Evolutionary conservation across 1,140 invertebrate genomes (phyloP).

Genomic region (Pissodes strobi): DNA sequence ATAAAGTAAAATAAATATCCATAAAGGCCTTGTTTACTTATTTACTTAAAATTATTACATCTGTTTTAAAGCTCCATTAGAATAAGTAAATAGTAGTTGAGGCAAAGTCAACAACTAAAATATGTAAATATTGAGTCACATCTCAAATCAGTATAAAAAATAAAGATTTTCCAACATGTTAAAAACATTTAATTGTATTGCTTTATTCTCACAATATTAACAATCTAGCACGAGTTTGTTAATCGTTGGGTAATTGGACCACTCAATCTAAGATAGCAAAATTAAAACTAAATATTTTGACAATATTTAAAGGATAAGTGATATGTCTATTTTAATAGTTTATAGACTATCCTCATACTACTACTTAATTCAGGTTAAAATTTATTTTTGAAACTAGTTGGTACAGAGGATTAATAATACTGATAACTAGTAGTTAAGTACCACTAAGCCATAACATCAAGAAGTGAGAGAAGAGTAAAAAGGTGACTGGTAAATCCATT

Average conservation of each 20-base stretch:
- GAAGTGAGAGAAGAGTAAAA: slow-evolving; percentile 53
- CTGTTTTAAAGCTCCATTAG: background rate
- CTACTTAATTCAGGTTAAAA: slow-evolving; percentile 19
- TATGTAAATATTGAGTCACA: no score
- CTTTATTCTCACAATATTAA: slow-evolving; percentile 6
- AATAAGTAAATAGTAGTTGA: slow-evolving; percentile 23
- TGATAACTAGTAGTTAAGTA: slow-evolving; percentile 26
- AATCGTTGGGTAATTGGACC: slow-evolving; percentile 6
- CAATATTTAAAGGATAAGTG: no score
- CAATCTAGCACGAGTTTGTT: slow-evolving; percentile 4
- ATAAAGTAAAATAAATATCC: background rate
- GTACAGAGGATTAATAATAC: slow-evolving; percentile 29
- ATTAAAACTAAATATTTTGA: no score
- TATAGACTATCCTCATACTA: slow-evolving; percentile 27
- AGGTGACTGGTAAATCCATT: slow-evolving; percentile 44
- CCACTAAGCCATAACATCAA: slow-evolving; percentile 49
- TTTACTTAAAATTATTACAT: slow-evolving; percentile 10
- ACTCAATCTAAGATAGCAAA: background rate
- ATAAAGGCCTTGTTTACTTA: background rate
- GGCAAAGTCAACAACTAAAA: slow-evolving; percentile 5
- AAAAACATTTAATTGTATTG: slow-evolving; percentile 4
- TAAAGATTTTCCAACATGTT: background rate
- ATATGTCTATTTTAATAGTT: slow-evolving; percentile 8
- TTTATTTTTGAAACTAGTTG: slow-evolving; percentile 19
- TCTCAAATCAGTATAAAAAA: background rate